phyloP scores from a whole-genome alignment of 2,113 vertebrate species.

The Myotis brandtii region DNA sequence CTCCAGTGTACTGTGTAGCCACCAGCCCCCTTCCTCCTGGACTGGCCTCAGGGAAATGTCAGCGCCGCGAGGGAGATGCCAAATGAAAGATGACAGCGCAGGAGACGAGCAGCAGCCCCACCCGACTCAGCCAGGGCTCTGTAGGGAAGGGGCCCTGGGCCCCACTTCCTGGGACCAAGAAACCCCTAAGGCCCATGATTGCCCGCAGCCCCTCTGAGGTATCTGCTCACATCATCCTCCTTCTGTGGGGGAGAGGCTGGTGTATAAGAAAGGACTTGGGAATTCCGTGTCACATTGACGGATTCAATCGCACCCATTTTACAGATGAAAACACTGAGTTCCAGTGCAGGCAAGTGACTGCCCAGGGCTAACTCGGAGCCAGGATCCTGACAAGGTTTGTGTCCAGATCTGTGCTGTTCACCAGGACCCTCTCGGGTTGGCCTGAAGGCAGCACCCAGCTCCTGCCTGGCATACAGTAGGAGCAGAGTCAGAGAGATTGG shows the following conservation, averaged over 20 bases:
- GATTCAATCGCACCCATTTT: background rate
- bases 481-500: background rate
- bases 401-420: background rate
- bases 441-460: fast-evolving
- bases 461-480: background rate
- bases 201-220: fast-evolving
- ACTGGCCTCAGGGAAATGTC: constrained; percentile 76
- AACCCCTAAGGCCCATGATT: fast-evolving
- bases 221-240: fast-evolving
- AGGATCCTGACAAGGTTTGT: background rate
- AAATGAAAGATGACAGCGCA: constrained; percentile 57
- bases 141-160: background rate
- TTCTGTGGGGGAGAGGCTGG: no score
- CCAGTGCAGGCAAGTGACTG: background rate
- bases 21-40: constrained; percentile 77
- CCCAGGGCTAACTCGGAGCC: background rate
- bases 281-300: background rate
- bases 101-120: background rate
- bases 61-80: constrained; percentile 69
- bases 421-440: background rate
- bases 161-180: background rate
- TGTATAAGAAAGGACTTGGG: background rate
- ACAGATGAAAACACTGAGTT: background rate
- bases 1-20: constrained; percentile 7
- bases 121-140: background rate